Evolutionary conservation across 2,888 invertebrate genomes (phyloP), one percentile per base, ranked within the genome.

Genomic region (Geophilus truncorum): DNA sequence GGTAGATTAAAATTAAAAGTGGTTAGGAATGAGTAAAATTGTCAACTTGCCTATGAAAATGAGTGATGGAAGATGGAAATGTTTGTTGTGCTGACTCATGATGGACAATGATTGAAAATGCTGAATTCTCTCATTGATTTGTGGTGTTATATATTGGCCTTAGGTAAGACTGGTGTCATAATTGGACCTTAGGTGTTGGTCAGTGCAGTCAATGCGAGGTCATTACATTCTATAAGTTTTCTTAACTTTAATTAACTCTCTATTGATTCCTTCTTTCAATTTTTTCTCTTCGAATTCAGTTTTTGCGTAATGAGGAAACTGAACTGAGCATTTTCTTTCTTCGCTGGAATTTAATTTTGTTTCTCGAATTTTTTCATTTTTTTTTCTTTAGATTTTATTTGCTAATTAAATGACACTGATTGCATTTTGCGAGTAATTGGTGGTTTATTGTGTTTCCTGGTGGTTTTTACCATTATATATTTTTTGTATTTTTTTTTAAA

Each of bases 71-170:
- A 32, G 32, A 32, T 6, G 9, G 32, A 32, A 32, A 9, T 6
- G 9, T 32, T 6, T 6, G 5, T 32, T 32, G 32, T 62, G 9
- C 10, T 25, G 5, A 70, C 70, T 70, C 28, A 70, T 28, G 15
- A 70, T 15, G 1, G 12, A 28, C 9, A 70, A 23, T 70, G 70
- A 70, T 25, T 3, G 28, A 28, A 25, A 70, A 70, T 10, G 28
- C 23, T 10, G 28, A 70, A n/a, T 7, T 23, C 28, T 9, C 25
- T 15, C 70, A n/a, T 70, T 23, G 25, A 25, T 70, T 70, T 70
- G 25, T 70, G 70, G 70, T 28, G 70, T 70, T 70, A 70, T 70
- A 70, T 70, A 70, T 70, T 70, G 70, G 70, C 70, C 70, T 28
- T 25, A 25, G 28, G 70, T 70, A 70, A 25, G 28, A 25, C 10